phyloP scores from a whole-genome alignment of 2,888 invertebrate genomes.

The Erynnis tages region DNA sequence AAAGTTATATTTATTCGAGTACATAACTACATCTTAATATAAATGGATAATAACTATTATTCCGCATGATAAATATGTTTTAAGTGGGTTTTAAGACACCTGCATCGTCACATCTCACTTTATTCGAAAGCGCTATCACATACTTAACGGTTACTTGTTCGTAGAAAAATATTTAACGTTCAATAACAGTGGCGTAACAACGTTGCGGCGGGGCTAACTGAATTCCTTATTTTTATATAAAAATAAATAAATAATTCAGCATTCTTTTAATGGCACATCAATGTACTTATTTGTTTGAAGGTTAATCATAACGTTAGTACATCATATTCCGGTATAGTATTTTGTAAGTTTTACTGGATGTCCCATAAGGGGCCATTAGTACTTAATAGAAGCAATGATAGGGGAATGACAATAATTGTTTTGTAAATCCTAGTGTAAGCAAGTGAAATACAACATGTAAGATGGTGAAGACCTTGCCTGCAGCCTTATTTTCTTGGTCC shows the following conservation, averaged over 20 bases:
- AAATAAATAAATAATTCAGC: constrained; percentile 22
- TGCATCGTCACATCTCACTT: constrained; percentile 56
- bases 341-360: too few species aligned
- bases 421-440: too few species aligned
- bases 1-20: constrained; percentile 83
- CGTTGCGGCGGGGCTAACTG: constrained; percentile 53
- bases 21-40: constrained; percentile 82
- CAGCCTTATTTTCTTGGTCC: too few species aligned
- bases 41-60: constrained; percentile 78
- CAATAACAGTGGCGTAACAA: constrained; percentile 53
- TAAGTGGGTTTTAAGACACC: constrained; percentile 70
- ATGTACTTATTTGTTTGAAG: constrained; percentile 39
- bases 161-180: constrained; percentile 68
- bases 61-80: constrained; percentile 78
- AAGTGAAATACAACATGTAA: too few species aligned
- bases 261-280: constrained; percentile 29
- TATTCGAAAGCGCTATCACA: constrained; percentile 68
- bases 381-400: too few species aligned
- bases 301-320: background rate
- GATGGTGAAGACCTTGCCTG: too few species aligned
- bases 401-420: too few species aligned
- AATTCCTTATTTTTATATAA: constrained; percentile 38
- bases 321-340: too few species aligned
- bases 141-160: constrained; percentile 63
- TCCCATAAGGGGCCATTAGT: too few species aligned